Evolutionary conservation across 2,113 vertebrate species (phyloP), one percentile per base, ranked within the genome.

Genomic region (Sterrhoptilus dennistouni): DNA sequence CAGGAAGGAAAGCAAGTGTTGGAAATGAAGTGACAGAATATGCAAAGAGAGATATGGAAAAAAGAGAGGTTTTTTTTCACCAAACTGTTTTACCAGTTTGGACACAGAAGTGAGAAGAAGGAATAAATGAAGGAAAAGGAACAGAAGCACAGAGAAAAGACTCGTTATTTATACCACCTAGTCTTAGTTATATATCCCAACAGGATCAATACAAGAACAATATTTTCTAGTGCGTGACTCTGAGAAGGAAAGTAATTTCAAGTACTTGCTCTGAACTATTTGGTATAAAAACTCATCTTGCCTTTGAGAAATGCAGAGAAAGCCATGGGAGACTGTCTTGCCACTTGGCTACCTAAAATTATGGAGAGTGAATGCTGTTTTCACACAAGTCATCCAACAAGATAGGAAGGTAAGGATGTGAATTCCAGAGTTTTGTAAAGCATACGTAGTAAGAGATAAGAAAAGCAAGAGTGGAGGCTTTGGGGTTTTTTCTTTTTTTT

Each of bases 401-500:
- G 19, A 68, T 2, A 56, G 19, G 18, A 91, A 57, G 38, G 28
- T 33, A 89, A 87, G 13, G 56, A 18, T 60, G 35, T 14, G 25
- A 91, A 94, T 68, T 91, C 16, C 29, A 71, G 22, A n/a, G 38
- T 71, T 83, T 83, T 78, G 33, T 57, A 77, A 63, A 66, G 50
- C 6, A 50, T 29, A 53, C 7, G 15, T 24, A 11, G 35, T 76
- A 44, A 44, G 4, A 38, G 24, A 63, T 33, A 33, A 81, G 23
- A 23, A 87, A 89, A 66, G 47, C 7, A 66, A 74, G 28, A 69
- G 11, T 0, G 2, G 22, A 50, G 5, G 20, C 45, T 66, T 65
- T 11, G 29, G 1, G 6, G 5, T 17, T 17, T 21, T 61, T 12
- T 5, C 5, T 11, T 35, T 35, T 11, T n/a, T 59, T 23, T 14